Base-by-base conservation (phyloP, 2,797 vertebrate genomes). In the Neolamprologus multifasciatus region DNA sequence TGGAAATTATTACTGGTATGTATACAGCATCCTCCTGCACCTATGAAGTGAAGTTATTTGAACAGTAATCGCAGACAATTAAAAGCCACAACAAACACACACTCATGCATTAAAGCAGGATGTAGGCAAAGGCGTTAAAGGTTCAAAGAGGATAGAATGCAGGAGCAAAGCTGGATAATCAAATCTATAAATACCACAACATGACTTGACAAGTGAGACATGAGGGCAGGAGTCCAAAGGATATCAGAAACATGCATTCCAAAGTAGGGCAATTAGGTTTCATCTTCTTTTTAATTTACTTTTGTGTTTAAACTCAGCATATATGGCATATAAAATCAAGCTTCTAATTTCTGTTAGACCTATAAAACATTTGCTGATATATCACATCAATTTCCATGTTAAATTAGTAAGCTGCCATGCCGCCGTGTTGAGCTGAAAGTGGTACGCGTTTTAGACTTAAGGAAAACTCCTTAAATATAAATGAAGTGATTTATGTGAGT, bases 101-200 rank as follows among this genome's bases (percentile, higher is more conserved):
- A 64, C 55, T 6, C 9, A 4, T 48, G 64, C n/a, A 43, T 43
- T 38, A 36, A 87, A 77, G 59, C 45, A 48, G 54, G 62, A 82
- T 36, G 62, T n/a, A 31, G 23, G 62, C 31, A 76, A 77, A 54
- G 62, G 13, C 3, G 3, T 55, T 48, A 40, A 55, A 54, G 54
- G 31, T 62, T 83, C 84, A 50, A 67, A 86, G 51, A 78, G 54
- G 71, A 87, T 59, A 77, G 83, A 91, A 88, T 83, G 86, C 86
- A 84, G 85, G 87, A 94, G 89, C 78, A 90, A 93, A 94, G 89
- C 43, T 87, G 78, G 83, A 89, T 90, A 91, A 94, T 93, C 87
- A 90, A 94, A 94, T 88, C 84, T 90, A 94, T 95, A 96, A 97
- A 96, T 96, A 95, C 96, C 94, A 94, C 92, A 86, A 95, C 96